Conservation (phyloP, 2,888 invertebrate genomes). For the Callimorpha dominula region DNA sequence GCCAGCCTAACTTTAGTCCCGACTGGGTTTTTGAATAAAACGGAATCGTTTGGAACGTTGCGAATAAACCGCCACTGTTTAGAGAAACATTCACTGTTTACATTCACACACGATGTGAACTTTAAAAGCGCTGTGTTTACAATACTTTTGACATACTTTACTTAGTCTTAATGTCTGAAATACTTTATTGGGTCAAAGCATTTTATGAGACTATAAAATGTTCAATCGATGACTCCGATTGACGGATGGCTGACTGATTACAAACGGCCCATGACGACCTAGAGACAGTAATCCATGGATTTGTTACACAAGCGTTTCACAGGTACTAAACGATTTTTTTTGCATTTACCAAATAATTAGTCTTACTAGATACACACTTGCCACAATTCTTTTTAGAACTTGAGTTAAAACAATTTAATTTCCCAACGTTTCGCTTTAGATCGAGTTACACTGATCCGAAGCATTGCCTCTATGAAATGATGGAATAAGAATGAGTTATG, state of each 20-base stretch:
- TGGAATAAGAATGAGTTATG: too few relatives aligned
- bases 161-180: conserved; percentile 35
- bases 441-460: too few relatives aligned
- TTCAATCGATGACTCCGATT: conserved; percentile 26
- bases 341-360: not conserved
- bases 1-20: conserved; percentile 15
- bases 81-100: conserved; percentile 75
- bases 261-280: conserved; percentile 42
- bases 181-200: conserved; percentile 46
- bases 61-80: conserved; percentile 65
- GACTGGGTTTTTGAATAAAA: conserved; percentile 31
- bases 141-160: conserved; percentile 50
- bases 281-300: conserved; percentile 18
- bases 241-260: conserved; percentile 34
- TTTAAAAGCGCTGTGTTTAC: conserved; percentile 44
- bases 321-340: too few relatives aligned
- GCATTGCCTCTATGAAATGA: too few relatives aligned
- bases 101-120: conserved; percentile 68
- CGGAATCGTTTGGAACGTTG: conserved; percentile 46
- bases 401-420: too few relatives aligned
- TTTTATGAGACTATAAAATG: conserved; percentile 42
- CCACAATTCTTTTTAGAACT: too few relatives aligned
- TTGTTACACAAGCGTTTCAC: conserved; percentile 9
- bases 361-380: not conserved
- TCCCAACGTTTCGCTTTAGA: too few relatives aligned